phyloP scores from a whole-genome alignment of 1,140 invertebrate species.

The Sitophilus oryzae region DNA sequence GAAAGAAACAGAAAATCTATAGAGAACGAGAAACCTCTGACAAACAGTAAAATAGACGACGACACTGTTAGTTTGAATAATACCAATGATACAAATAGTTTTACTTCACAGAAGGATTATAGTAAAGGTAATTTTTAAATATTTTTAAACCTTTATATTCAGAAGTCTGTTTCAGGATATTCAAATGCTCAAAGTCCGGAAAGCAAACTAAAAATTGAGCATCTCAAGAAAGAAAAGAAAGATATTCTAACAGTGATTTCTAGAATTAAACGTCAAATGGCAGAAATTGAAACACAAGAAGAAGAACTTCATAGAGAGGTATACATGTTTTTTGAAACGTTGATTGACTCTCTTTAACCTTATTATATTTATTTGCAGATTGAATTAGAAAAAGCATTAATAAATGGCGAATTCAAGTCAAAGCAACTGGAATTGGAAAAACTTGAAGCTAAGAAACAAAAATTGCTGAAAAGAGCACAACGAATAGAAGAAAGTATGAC shows the following conservation, averaged over 20 bases:
- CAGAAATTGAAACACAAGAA: conserved; percentile 74
- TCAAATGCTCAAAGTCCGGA: conserved; percentile 14
- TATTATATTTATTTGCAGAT: conserved; percentile 50
- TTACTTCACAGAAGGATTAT: conserved; percentile 9
- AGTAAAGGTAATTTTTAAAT: conserved; percentile 6
- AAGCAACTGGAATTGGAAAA: conserved; percentile 72
- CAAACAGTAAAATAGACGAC: conserved; percentile 1
- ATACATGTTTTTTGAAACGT: conserved; percentile 26
- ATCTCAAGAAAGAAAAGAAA: conserved; percentile 52
- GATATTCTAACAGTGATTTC: conserved; percentile 53
- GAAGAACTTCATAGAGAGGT: conserved; percentile 80
- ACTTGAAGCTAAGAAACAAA: conserved; percentile 60
- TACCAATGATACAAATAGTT: conserved; percentile 5
- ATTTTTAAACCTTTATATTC: neutral
- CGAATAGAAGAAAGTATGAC: conserved; percentile 50
- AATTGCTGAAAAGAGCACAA: conserved; percentile 53
- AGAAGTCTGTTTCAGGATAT: neutral
- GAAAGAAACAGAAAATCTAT: conserved; percentile 7
- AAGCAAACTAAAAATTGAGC: conserved; percentile 40
- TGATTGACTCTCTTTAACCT: neutral
- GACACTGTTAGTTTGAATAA: conserved; percentile 7
- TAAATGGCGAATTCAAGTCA: conserved; percentile 73
- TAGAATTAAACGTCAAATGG: conserved; percentile 66
- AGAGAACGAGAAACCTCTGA: neutral
- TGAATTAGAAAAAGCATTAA: conserved; percentile 75